Evolutionary conservation across 2,797 vertebrate genomes (phyloP), one percentile per base, ranked within the genome.

Genomic region (Psittacula derbiana): DNA sequence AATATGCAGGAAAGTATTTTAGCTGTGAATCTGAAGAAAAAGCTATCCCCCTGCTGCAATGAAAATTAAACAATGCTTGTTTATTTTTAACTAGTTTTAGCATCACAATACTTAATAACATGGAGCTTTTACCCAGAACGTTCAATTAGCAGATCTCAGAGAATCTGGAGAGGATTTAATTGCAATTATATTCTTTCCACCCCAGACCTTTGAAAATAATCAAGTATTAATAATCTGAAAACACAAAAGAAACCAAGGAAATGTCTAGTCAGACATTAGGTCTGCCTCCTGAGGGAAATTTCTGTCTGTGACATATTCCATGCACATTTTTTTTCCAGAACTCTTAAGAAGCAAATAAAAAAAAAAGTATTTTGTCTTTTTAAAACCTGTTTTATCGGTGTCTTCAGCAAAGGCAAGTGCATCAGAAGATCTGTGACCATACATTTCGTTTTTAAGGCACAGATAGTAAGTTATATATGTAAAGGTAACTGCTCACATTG

Each of bases 121-220:
- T 49, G 41, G 44, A 78, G 69, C 20, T 94, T 24, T 78, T 88
- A 75, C 28, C 30, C 65, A 80, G 70, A 86, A 71, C 44, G 19
- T 86, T 90, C 81, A 80, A 81, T 81, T 96, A 93, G 36, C 43
- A 76, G 53, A 85, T 87, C 55, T 93, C 64, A 73, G 13, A 38
- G 21, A 67, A 81, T 72, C 73, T 61, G 74, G 40, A 88, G n/a
- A 88, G 33, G 43, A 80, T 91, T 93, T 89, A 94, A 80, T 92
- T 92, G 71, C 47, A 89, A 73, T 89, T 94, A 62, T 57, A 73
- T 79, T 80, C 28, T 76, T 89, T 82, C 50, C 43, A 85, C 46
- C 40, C 50, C 90, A 94, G 58, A 58, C 36, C 62, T 86, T 87
- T 85, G 78, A 83, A 95, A 94, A 94, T 66, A 88, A 75, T 40